Base-by-base conservation (phyloP, 2,888 invertebrate species). In the Drosophila macrospina region DNA sequence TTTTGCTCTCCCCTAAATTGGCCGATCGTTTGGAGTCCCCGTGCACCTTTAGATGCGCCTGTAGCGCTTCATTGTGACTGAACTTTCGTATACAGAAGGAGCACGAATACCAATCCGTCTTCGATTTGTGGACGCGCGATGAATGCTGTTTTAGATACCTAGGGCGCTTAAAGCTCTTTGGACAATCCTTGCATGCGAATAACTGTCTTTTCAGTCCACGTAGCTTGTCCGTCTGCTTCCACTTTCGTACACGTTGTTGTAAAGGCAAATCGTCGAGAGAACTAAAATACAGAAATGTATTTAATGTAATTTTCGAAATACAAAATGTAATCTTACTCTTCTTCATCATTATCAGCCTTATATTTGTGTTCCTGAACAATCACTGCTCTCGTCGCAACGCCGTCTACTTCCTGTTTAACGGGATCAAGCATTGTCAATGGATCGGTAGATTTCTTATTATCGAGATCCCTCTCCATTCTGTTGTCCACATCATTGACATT, bases 11-110 rank as follows among this genome's bases (percentile, higher is more conserved):
- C n/a, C 79, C 69, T 16, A 80, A 39, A 51, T 86, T 79, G 2
- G 79, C 74, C 5, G 85, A 81, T 0, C 81, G 74, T n/a, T 86
- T 81, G 0, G 85, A 80, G 8, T 81, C 93, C 91, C 63, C 93
- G 86, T 90, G 90, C 0, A 77, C 69, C 39, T 85, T 89, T 0
- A 88, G 66, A 50, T 90, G 90, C 0, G 83, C 55, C 10, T 86
- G 78, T 1, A 90, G 66, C 2, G 86, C 88, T 34, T 89, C 89
- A n/a, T 78, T 80, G 13, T 90, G 87, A 7, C 76, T 74, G 24
- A 90, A 90, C 34, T 84, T 80, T 4, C 86, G 82, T 32, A 81
- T 76, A 37, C 90, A 90, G 10, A 83, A 79, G 10, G 80, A 78
- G 26, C 90, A 94, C 37, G 78, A 69, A n/a, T 70, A 74, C 59